phyloP scores from a whole-genome alignment of 2,113 vertebrate species.

The Laticauda laticaudata region DNA sequence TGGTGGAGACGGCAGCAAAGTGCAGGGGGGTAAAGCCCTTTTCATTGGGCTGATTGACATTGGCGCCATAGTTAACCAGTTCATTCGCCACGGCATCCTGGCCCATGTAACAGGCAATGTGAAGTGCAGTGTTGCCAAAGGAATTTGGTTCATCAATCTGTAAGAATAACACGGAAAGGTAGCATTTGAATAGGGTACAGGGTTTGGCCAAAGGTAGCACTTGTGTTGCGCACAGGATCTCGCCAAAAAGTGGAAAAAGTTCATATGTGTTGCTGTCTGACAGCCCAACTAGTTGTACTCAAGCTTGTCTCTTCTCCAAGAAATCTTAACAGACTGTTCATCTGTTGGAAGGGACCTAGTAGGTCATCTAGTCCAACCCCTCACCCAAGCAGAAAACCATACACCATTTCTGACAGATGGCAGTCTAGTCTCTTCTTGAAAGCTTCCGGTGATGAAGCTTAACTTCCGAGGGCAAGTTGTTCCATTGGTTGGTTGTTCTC shows the following conservation, averaged over 20 bases:
- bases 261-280: not conserved
- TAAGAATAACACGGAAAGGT: not conserved
- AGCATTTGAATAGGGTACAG: not conserved
- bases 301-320: not conserved
- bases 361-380: too few relatives aligned
- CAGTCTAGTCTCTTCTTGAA: too few relatives aligned
- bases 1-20: conserved; percentile 90
- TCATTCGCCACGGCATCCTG: conserved; percentile 89
- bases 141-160: conserved; percentile 89
- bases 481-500: too few relatives aligned
- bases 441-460: too few relatives aligned
- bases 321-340: not conserved
- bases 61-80: conserved; percentile 89
- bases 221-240: not conserved
- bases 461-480: too few relatives aligned
- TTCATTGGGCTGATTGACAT: conserved; percentile 88
- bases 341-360: too few relatives aligned
- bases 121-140: conserved; percentile 93
- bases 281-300: not conserved
- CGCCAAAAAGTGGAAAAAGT: not conserved
- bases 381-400: too few relatives aligned
- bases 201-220: not conserved
- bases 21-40: conserved; percentile 90
- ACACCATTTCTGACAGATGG: too few relatives aligned
- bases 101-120: conserved; percentile 92